Evolutionary conservation across 2,888 invertebrate genomes (phyloP), one percentile per base, ranked within the genome.

Genomic region (Thereva unica): DNA sequence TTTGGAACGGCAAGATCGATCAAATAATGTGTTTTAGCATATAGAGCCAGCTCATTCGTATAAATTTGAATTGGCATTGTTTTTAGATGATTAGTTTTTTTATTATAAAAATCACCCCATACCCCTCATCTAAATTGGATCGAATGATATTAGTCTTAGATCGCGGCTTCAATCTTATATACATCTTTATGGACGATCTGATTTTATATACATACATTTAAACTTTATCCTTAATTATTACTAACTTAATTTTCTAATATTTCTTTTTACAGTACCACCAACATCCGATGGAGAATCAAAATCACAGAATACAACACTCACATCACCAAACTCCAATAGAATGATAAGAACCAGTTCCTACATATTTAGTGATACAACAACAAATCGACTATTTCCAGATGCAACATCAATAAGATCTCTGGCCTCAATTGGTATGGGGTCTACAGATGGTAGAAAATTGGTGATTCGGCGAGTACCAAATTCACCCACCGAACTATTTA

Each of bases 391-490:
- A 71, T 83, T 81, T 72, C 83, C 84, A 63, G 91, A 91, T 82
- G 88, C 88, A 54, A 87, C 88, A 41, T 91, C 91, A 41, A 86
- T 91, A 71, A 84, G 90, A 71, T 92, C 92, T 54, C 85, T 92
- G 74, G 91, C 92, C 66, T 92, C 92, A 59, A 91, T 93, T 73
- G 92, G 92, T 59, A 89, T 93, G 87, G 93, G 93, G 41, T 93
- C 92, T 70, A 93, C 93, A 49, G 93, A 93, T 81, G 93, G 93
- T 54, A 86, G 89, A 74, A 91, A 90, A 83, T 86, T 93, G 85
- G 91, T 92, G 74, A 91, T 93, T 74, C 84, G 90, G 75, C 85
- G 91, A 76, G 91, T 93, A 73, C 93, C 93, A 67, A 91, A 91
- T 63, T 91, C 93, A 72, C 92, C 93, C 67, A 89, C 89, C 72